Base-by-base conservation (phyloP, 2,113 vertebrate species). In the Emydura subglobosa region DNA sequence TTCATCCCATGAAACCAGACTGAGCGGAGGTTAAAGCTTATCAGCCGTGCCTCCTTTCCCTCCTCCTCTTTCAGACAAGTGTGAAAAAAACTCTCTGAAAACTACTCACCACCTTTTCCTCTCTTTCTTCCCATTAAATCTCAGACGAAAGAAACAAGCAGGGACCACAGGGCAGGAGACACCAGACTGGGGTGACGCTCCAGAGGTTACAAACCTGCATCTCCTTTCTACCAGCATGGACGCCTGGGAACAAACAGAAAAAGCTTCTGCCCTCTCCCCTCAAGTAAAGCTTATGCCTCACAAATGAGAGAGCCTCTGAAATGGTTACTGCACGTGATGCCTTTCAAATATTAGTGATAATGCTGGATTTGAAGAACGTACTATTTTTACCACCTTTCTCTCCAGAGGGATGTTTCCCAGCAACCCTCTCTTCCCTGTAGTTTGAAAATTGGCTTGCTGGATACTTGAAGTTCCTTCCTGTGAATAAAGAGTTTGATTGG, bases 301-400 rank as follows among this genome's bases (percentile, higher is more conserved):
- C 13, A 78, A 27, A 47, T 4, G 24, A 47, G n/a, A 65, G 44
- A 29, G 42, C 31, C 29, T 84, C 57, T 65, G 44, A 84, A 61
- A 65, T 17, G 14, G 31, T 34, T 34, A 34, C 55, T 49, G 34
- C 42, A 84, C 21, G 10, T 65, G 82, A 34, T 24, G 47, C 42
- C 57, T 65, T 47, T 31, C 39, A 47, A 44, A 49, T 65, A 68
- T 50, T 49, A 85, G 39, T 24, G 44, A 31, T 83, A 83, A 21
- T 61, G 55, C 59, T 2, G 82, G 42, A 83, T 83, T 44, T 83
- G 82, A 83, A 59, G 54, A 83, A 61, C 25, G 27, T 83, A 47
- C 82, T 83, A 83, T 83, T 83, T 83, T 83, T 83, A 83, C 55
- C 27, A 31, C 55, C 27, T 61, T 42, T 83, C 81, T 55, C 80